Evolutionary conservation across 2,888 invertebrate species (phyloP).

Genomic region (Adelphocoris suturalis): DNA sequence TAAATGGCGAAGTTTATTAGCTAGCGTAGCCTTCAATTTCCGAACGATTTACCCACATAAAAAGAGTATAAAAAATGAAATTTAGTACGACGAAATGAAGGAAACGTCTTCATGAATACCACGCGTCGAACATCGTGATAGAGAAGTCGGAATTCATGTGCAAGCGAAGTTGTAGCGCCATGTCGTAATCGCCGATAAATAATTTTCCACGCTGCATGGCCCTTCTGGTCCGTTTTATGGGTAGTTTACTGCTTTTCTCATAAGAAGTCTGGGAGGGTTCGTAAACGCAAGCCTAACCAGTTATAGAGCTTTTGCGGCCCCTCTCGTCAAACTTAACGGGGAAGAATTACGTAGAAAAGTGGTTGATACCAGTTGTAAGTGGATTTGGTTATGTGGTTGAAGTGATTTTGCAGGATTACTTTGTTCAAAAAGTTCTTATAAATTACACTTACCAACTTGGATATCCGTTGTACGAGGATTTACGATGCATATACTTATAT

Average conservation of each 20-base stretch:
- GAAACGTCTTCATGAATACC: not conserved
- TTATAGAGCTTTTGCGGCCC: not conserved
- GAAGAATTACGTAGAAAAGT: not conserved
- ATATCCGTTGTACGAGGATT: too few relatives aligned
- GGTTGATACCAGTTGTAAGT: too few relatives aligned
- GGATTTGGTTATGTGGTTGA: not conserved
- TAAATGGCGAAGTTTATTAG: not conserved
- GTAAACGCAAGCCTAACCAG: slow-evolving; percentile 9
- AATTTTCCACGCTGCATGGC: not conserved
- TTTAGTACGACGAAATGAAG: not conserved
- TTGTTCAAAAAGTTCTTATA: too few relatives aligned
- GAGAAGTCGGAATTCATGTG: not conserved
- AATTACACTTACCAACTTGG: too few relatives aligned
- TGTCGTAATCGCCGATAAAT: not conserved
- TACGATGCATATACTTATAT: too few relatives aligned
- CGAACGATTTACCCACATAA: not conserved
- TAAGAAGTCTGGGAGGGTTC: not conserved
- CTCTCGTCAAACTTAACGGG: not conserved
- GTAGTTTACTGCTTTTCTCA: not conserved
- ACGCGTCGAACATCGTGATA: not conserved
- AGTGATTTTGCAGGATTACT: not conserved
- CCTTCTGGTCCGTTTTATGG: slow-evolving; percentile 20
- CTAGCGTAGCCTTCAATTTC: not conserved
- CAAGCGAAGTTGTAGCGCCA: not conserved
- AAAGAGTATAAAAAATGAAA: not conserved